Evolutionary conservation across 2,888 invertebrate genomes (phyloP), one percentile per base, ranked within the genome.

Genomic region (Leptinotarsa peninsularis): DNA sequence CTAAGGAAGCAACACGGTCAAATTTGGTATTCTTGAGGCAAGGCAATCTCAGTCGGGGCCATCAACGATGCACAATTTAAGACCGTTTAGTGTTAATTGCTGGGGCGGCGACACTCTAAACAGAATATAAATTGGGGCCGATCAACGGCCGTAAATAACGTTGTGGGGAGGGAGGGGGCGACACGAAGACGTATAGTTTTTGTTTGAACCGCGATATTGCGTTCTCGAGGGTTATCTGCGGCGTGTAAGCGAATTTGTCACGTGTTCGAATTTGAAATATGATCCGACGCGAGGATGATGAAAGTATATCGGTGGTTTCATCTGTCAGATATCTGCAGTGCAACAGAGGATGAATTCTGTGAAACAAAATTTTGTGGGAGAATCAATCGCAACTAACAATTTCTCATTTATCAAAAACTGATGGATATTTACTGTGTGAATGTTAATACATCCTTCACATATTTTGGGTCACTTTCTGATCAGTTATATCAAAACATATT

Each of bases 51-150:
- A 73, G 76, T 76, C 72, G 74, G 71, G 76, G 75, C 77, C 79
- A 76, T 79, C 79, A 73, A 70, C 78, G 73, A 78, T 75, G 81
- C 77, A 79, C 79, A 76, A 80, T 79, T 80, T 79, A 77, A 78
- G 78, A 79, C 73, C 77, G 76, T 81, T 79, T 80, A 77, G 76
- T 77, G 82, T 80, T 82, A 82, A 82, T 82, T 82, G 82, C 79
- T 72, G 58, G 73, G 73, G 79, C 74, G 75, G 80, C 79, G 79
- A 80, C 80, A 80, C 74, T 79, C 82, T 81, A 81, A 82, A 82
- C 81, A 78, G 81, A 82, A 82, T 82, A 82, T 82, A 82, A 82
- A 82, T 82, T 77, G 79, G 73, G 75, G 73, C 79, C 78, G 79
- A 79, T 79, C 76, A 75, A 76, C 70, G 75, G 72, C 72, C 76